Evolutionary conservation across 2,113 vertebrate genomes (phyloP).

Genomic region (Ursus arctos): DNA sequence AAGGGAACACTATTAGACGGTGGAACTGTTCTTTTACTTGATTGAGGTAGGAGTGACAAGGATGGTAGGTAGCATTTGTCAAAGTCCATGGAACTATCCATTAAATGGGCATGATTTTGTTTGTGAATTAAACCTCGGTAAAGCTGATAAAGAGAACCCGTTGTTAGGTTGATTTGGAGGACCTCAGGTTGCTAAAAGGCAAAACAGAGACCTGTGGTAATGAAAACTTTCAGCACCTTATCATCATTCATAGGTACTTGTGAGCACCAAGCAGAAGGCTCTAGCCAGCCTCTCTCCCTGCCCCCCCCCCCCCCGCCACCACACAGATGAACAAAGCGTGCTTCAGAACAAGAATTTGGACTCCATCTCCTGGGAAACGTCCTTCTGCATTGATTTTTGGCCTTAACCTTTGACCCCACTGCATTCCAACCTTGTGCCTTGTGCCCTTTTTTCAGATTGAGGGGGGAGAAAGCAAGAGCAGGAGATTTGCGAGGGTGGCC

Average conservation of each 20-base stretch:
- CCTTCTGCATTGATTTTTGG: not conserved
- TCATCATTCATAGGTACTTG: not conserved
- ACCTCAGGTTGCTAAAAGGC: not conserved
- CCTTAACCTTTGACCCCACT: not conserved
- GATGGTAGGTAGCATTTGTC: not conserved
- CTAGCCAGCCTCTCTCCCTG: not conserved
- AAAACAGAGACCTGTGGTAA: not conserved
- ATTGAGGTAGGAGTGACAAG: not conserved
- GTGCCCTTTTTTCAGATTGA: not conserved
- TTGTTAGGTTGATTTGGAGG: not conserved
- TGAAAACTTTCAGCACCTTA: not conserved
- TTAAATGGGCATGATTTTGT: not conserved
- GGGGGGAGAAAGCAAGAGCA: not conserved
- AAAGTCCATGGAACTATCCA: not conserved
- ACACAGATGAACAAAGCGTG: not conserved
- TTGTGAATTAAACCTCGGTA: not conserved
- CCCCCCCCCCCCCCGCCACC: not conserved
- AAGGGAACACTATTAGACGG: not conserved
- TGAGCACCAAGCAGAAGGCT: not conserved
- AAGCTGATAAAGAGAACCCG: not conserved
- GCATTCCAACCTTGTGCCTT: not conserved
- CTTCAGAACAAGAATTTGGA: not conserved
- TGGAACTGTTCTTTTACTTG: not conserved
- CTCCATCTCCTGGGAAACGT: not conserved
- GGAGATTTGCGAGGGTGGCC: not conserved